phyloP scores from a whole-genome alignment of 1,140 invertebrate genomes.

The Bemisia tabaci region DNA sequence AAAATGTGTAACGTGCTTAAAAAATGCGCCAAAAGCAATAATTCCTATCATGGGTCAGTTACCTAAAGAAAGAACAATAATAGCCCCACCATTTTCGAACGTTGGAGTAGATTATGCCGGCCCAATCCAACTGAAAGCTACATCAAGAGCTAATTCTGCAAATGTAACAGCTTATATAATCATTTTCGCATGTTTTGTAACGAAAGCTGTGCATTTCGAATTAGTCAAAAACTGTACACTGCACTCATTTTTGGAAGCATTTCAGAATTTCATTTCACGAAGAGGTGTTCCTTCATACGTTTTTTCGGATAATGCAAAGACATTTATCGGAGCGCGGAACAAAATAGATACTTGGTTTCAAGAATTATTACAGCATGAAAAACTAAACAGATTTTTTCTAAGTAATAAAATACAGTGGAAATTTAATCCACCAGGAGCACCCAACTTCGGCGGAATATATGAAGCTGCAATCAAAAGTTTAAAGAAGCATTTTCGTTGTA shows the following conservation, averaged over 20 bases:
- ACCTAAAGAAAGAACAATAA: constrained; percentile 12
- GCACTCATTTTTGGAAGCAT: constrained; percentile 22
- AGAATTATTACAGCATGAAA: neutral
- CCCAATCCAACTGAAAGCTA: constrained; percentile 12
- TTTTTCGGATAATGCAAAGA: constrained; percentile 26
- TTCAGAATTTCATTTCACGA: constrained; percentile 23
- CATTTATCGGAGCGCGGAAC: constrained; percentile 22
- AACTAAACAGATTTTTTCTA: neutral
- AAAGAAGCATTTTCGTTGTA: constrained; percentile 17
- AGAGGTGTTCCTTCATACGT: constrained; percentile 18
- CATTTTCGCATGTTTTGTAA: constrained; percentile 29
- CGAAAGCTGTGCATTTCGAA: constrained; percentile 29
- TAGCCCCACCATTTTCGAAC: constrained; percentile 12
- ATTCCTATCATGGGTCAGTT: constrained; percentile 18
- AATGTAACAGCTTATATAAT: constrained; percentile 25
- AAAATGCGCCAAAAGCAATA: constrained; percentile 6
- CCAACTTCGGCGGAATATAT: constrained; percentile 24
- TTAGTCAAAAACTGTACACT: constrained; percentile 24
- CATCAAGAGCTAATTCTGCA: neutral
- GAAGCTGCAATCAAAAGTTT: constrained; percentile 22
- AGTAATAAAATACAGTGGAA: constrained; percentile 14
- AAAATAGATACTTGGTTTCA: constrained; percentile 12
- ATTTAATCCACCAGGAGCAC: constrained; percentile 21
- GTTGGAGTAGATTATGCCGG: constrained; percentile 22
- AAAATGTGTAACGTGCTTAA: constrained; percentile 16